These are phyloP conservation scores for Acanthurus tractus DNA, from an alignment of 2,797 vertebrate genomes.

Conservation along the genomic window DNA sequence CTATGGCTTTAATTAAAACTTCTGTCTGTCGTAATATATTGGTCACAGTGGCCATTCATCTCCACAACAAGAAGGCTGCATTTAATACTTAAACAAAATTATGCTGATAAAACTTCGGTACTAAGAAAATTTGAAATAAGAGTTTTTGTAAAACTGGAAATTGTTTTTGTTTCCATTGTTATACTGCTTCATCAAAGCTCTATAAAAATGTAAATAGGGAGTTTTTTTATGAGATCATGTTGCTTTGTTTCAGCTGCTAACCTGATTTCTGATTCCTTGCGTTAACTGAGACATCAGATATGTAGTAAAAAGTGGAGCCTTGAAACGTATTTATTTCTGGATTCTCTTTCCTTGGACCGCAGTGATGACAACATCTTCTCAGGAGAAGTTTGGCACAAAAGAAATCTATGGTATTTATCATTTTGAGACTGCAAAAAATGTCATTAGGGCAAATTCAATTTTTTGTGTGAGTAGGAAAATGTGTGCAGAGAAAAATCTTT, in stretches of 20 bases:
- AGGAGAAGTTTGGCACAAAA: slow-evolving; percentile 8
- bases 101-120: too few relatives aligned
- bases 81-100: too few relatives aligned
- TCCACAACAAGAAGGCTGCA: too few relatives aligned
- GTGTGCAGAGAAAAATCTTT: slow-evolving; percentile 20
- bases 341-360: slow-evolving; percentile 14
- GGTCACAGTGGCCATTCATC: too few relatives aligned
- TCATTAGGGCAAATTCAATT: background rate
- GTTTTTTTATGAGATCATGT: background rate
- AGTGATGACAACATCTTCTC: slow-evolving; percentile 26
- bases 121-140: too few relatives aligned
- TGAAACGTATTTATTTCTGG: slow-evolving; percentile 31
- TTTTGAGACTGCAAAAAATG: slow-evolving; percentile 14
- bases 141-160: too few relatives aligned
- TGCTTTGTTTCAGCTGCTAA: slow-evolving; percentile 22
- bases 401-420: slow-evolving; percentile 12
- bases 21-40: too few relatives aligned
- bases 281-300: slow-evolving; percentile 47
- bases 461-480: slow-evolving; percentile 25
- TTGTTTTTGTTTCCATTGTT: too few relatives aligned
- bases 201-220: too few relatives aligned
- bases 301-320: slow-evolving; percentile 46
- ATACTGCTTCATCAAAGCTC: too few relatives aligned
- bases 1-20: too few relatives aligned
- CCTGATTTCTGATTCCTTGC: slow-evolving; percentile 7